phyloP scores from a whole-genome alignment of 2,113 vertebrate genomes.

The Dromiciops gliroides region DNA sequence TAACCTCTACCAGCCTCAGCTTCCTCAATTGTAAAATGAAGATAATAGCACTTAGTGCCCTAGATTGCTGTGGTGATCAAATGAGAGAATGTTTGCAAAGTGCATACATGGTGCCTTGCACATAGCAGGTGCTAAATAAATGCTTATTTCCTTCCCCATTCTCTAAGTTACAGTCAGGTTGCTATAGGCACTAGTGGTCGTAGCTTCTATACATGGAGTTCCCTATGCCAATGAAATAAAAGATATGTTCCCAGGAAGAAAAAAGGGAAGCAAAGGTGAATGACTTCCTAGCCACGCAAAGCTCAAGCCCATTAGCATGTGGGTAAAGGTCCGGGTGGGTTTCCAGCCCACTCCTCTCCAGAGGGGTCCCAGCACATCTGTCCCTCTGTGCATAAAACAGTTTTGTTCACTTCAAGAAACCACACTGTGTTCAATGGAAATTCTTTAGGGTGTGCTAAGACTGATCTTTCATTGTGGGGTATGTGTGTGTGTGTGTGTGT shows the following conservation, averaged over 20 bases:
- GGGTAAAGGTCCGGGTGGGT: constrained; percentile 62
- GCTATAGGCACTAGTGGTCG: too few relatives aligned
- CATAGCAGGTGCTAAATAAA: too few relatives aligned
- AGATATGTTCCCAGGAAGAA: background rate
- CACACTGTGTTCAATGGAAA: constrained; percentile 16
- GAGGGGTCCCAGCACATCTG: constrained; percentile 52
- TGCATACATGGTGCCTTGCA: too few relatives aligned
- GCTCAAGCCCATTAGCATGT: constrained; percentile 75
- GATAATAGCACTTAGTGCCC: too few relatives aligned
- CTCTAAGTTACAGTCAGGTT: too few relatives aligned
- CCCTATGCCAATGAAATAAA: too few relatives aligned
- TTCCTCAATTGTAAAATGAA: too few relatives aligned
- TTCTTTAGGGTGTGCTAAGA: constrained; percentile 17
- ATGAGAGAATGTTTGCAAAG: too few relatives aligned
- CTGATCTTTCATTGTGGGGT: background rate
- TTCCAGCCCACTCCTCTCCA: constrained; percentile 76
- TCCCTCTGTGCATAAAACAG: background rate
- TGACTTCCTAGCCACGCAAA: constrained; percentile 58
- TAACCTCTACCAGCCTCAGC: too few relatives aligned
- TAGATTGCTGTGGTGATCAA: too few relatives aligned
- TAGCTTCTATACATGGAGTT: too few relatives aligned
- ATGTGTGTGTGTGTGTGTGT: background rate
- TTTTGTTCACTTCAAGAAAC: constrained; percentile 69
- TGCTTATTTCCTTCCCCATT: too few relatives aligned
- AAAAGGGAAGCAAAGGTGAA: constrained; percentile 59